phyloP scores from a whole-genome alignment of 2,888 invertebrate species.

The Tetheella fluctuosa region DNA sequence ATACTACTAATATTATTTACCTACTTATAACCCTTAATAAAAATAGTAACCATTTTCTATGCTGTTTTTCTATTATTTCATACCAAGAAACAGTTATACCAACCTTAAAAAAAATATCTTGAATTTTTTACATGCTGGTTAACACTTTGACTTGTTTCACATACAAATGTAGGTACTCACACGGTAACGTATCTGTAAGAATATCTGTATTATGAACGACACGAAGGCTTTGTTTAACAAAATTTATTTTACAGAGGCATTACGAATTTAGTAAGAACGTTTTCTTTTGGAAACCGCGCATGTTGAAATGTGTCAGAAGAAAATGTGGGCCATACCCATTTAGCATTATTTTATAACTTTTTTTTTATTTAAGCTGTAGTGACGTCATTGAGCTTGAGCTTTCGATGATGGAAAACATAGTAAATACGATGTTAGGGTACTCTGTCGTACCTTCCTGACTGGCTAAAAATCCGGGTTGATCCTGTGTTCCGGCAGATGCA shows the following conservation, averaged over 20 bases:
- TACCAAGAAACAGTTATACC: too few relatives aligned
- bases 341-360: neutral
- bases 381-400: too few relatives aligned
- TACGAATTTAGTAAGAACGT: neutral
- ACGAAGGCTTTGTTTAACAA: neutral
- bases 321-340: neutral
- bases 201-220: neutral
- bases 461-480: too few relatives aligned
- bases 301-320: neutral
- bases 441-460: too few relatives aligned
- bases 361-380: too few relatives aligned
- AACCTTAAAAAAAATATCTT: neutral
- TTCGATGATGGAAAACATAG: too few relatives aligned
- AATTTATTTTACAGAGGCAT: neutral
- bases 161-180: neutral
- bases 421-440: too few relatives aligned
- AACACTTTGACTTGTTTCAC: neutral
- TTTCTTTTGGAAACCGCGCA: neutral
- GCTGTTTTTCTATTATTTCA: too few relatives aligned
- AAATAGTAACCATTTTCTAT: too few relatives aligned
- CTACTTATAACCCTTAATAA: too few relatives aligned
- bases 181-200: conserved; percentile 3
- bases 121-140: neutral
- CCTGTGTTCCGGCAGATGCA: too few relatives aligned
- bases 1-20: too few relatives aligned